Evolutionary conservation across 2,113 vertebrate genomes (phyloP).

Genomic region (Tinamus guttatus): DNA sequence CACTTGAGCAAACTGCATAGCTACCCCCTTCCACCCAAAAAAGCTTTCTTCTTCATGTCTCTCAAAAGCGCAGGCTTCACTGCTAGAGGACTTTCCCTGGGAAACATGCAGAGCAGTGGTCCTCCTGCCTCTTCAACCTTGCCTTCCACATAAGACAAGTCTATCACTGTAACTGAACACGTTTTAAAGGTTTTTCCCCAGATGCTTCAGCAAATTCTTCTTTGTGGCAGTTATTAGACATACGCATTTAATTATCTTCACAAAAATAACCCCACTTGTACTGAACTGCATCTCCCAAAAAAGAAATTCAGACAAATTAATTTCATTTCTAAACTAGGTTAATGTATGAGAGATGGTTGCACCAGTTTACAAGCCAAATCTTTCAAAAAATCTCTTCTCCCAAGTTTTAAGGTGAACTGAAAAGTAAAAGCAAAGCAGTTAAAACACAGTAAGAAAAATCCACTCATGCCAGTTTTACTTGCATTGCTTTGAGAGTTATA

Average conservation of each 20-base stretch:
- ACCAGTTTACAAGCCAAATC: neutral
- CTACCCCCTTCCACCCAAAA: neutral
- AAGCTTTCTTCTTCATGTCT: neutral
- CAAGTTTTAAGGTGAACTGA: neutral
- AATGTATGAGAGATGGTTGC: neutral
- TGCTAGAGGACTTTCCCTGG: neutral
- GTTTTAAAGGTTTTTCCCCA: neutral
- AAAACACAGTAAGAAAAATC: neutral
- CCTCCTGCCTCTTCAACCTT: neutral
- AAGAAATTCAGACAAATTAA: neutral
- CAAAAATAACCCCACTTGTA: neutral
- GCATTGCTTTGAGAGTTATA: neutral
- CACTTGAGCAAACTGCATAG: neutral
- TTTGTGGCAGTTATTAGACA: neutral
- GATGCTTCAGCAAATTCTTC: neutral
- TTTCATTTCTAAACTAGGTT: neutral
- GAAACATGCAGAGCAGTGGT: neutral
- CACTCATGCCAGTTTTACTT: neutral
- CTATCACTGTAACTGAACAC: rapidly evolving
- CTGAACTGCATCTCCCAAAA: neutral
- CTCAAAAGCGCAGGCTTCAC: neutral
- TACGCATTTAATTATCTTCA: neutral
- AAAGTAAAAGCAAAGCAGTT: neutral
- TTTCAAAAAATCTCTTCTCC: neutral
- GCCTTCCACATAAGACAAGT: neutral